Percentiles rank a stretch among this genome's conserved stretches.
Evolutionary conservation across 1,140 invertebrate genomes (phyloP).

Genomic region (Pristionchus pacificus): DNA sequence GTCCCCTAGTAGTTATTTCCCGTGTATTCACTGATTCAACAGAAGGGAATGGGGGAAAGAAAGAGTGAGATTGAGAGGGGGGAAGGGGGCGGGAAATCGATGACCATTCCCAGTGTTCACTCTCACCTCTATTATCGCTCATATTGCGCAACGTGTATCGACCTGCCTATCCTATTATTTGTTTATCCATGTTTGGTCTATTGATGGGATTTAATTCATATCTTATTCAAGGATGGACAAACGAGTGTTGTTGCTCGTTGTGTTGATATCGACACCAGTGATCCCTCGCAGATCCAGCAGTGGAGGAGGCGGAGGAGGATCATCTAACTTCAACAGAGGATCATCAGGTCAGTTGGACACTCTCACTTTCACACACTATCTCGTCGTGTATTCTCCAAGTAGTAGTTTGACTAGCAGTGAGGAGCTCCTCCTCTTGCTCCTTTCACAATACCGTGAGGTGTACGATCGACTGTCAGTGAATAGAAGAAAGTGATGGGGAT

Average conservation of each 20-base stretch:
- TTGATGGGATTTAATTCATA: not conserved
- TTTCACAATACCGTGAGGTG: not conserved
- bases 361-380: not conserved
- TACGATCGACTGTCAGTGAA: no score
- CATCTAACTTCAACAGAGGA: not conserved
- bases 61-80: no score
- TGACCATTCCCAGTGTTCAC: no score
- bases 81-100: no score
- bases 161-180: not conserved
- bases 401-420: not conserved
- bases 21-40: not conserved
- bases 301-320: no score
- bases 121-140: no score
- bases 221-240: not conserved
- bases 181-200: not conserved
- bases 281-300: not conserved
- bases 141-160: no score
- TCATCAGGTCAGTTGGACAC: not conserved
- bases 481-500: not conserved
- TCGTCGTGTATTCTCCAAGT: not conserved
- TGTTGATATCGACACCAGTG: not conserved
- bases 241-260: not conserved
- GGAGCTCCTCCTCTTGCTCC: not conserved
- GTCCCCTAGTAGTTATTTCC: not conserved
- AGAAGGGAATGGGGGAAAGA: not conserved